Percentiles rank a stretch among this genome's conserved stretches.
Conservation (phyloP, 1,140 invertebrate species). For the Dufourea novaeangliae region DNA sequence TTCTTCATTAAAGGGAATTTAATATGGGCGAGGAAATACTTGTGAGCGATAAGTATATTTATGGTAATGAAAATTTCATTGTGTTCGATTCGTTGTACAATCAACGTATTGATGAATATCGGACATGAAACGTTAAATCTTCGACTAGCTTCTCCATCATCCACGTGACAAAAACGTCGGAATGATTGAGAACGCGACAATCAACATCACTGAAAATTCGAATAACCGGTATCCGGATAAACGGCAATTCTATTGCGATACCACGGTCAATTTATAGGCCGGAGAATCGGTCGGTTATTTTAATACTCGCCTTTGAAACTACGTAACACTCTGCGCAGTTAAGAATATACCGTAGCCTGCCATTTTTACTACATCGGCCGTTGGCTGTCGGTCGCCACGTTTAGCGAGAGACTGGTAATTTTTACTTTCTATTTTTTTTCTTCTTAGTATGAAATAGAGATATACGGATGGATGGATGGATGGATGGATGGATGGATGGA, state of each 20-base stretch:
- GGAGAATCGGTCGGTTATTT: constrained; percentile 24
- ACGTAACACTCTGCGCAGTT: not conserved
- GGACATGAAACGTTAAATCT: too few relatives aligned
- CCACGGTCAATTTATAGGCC: not conserved
- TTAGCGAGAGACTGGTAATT: constrained; percentile 13
- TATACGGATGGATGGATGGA: too few relatives aligned
- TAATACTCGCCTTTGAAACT: constrained; percentile 8
- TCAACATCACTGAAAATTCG: constrained; percentile 8
- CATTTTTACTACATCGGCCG: constrained; percentile 12
- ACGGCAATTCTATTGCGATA: not conserved
- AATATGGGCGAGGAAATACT: too few relatives aligned
- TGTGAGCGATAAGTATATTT: too few relatives aligned
- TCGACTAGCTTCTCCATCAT: too few relatives aligned
- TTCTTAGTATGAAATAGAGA: too few relatives aligned
- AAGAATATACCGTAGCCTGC: constrained; percentile 14
- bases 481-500: too few relatives aligned
- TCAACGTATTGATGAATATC: too few relatives aligned
- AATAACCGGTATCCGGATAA: constrained; percentile 3
- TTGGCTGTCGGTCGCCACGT: not conserved
- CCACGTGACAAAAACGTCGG: not conserved
- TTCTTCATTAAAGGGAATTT: too few relatives aligned
- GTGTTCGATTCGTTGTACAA: too few relatives aligned
- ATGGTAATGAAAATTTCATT: too few relatives aligned
- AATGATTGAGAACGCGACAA: constrained; percentile 32
- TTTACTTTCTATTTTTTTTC: constrained; percentile 14